These are phyloP conservation scores for Desoria tigrina DNA, from an alignment of 2,888 invertebrate genomes.

Conservation along the genomic window DNA sequence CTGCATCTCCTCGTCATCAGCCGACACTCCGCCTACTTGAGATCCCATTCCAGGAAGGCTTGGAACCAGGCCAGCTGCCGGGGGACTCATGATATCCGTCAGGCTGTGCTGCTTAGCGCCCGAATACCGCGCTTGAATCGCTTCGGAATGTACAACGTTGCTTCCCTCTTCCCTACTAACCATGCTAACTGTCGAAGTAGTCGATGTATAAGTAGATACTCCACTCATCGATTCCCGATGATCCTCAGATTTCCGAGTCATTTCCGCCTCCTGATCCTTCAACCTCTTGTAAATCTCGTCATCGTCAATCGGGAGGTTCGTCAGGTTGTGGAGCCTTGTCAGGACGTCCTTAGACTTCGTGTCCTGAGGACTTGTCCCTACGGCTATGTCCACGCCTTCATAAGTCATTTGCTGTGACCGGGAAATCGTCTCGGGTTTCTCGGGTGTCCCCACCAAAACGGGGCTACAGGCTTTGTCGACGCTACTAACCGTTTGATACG, in stretches of 20 bases:
- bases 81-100: slow-evolving; percentile 17
- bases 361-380: slow-evolving; percentile 50
- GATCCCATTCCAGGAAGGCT: slow-evolving; percentile 19
- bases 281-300: slow-evolving; percentile 51
- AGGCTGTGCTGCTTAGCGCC: too few relatives aligned
- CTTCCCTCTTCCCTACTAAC: slow-evolving; percentile 12
- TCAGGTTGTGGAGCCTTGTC: slow-evolving; percentile 49
- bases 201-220: background rate
- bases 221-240: background rate
- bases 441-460: slow-evolving; percentile 30
- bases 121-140: slow-evolving; percentile 39
- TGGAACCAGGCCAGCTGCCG: slow-evolving; percentile 4
- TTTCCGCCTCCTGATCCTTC: slow-evolving; percentile 33
- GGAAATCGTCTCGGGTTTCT: slow-evolving; percentile 39
- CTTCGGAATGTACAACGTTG: slow-evolving; percentile 34
- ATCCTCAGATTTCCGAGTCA: background rate
- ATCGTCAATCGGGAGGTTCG: slow-evolving; percentile 44
- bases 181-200: slow-evolving; percentile 4
- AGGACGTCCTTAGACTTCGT: slow-evolving; percentile 45
- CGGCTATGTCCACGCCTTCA: slow-evolving; percentile 44
- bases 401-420: slow-evolving; percentile 45
- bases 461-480: slow-evolving; percentile 51
- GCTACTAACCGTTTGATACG: background rate
- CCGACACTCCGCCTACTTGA: slow-evolving; percentile 20
- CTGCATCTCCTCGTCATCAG: slow-evolving; percentile 51